Base-by-base conservation (phyloP, 1,140 invertebrate genomes). In the Sogatella furcifera region DNA sequence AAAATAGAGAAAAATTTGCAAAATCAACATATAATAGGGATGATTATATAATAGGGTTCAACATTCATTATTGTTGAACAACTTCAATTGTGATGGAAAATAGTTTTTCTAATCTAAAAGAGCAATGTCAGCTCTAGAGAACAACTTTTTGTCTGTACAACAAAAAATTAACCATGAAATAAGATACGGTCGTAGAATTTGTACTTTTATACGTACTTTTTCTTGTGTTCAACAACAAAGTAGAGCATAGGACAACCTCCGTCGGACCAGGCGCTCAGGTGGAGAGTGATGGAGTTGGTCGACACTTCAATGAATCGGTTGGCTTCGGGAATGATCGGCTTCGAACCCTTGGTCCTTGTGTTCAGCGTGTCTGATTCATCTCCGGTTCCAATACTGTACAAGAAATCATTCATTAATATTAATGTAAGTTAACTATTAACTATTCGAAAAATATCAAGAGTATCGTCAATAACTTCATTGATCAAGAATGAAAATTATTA, bases 201-300 rank as follows among this genome's bases (percentile, higher is more conserved):
- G 59, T 57, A 42, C 22, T 22, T 4, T 38, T 53, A 42, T 28
- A 73, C 75, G 79, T 78, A 92, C 90, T 89, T 91, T 71, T 91
- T 90, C 75, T 95, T 95, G 73, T 96, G 92, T 75, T 95, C 92
- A 31, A 98, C 89, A 56, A 95, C 92, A 74, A 95, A 98, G 70
- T 93, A 92, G 49, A 90, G 82, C 86, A 98, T 96, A 2, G 92
- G 90, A 74, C 95, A 98, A 31, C 93, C 93, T 60, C 92, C 92
- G 72, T 95, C 92, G 56, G 89, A 85, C 95, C 95, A 98, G 57
- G 92, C 86, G 68, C 85, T 89, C 49, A 98, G 80, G 69, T 95
- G 92, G 52, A 98, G 76, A 9, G 89, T 90, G 13, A 97, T 90
- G 63, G 88, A 93, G 60, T 92, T 94, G 2, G 89, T 89, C 6